phyloP scores from a whole-genome alignment of 1,140 invertebrate genomes.

The Helicoverpa armigera region DNA sequence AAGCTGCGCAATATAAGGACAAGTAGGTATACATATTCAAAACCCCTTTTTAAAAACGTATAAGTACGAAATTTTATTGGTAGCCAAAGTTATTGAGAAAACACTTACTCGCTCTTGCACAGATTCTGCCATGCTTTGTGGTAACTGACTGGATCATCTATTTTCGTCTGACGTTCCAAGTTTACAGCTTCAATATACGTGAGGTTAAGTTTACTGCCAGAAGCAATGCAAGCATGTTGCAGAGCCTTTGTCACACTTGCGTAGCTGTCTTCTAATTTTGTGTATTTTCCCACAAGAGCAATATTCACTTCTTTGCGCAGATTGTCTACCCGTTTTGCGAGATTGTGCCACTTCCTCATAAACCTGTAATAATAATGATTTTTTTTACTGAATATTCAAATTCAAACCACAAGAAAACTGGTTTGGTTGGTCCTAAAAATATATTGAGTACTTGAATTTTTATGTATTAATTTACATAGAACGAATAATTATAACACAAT shows the following conservation, averaged over 20 bases:
- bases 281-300: conserved; percentile 99
- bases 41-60: too few relatives aligned
- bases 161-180: conserved; percentile 92
- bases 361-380: conserved; percentile 85
- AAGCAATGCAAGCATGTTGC: conserved; percentile 95
- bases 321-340: conserved; percentile 95
- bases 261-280: conserved; percentile 98
- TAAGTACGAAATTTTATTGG: too few relatives aligned
- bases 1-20: too few relatives aligned
- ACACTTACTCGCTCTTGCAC: conserved; percentile 94
- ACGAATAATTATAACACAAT: too few relatives aligned
- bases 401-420: not conserved
- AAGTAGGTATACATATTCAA: too few relatives aligned
- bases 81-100: too few relatives aligned
- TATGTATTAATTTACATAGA: too few relatives aligned
- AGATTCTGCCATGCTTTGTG: conserved; percentile 98
- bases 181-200: conserved; percentile 97
- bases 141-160: conserved; percentile 93
- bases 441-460: too few relatives aligned
- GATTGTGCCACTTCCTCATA: conserved; percentile 96
- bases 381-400: not conserved
- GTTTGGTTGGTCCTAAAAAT: too few relatives aligned
- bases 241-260: conserved; percentile 98
- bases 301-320: conserved; percentile 95
- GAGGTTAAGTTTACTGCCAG: conserved; percentile 94